These are phyloP conservation scores for Hypercompe scribonia DNA, from an alignment of 2,888 invertebrate genomes.

Conservation along the genomic window DNA sequence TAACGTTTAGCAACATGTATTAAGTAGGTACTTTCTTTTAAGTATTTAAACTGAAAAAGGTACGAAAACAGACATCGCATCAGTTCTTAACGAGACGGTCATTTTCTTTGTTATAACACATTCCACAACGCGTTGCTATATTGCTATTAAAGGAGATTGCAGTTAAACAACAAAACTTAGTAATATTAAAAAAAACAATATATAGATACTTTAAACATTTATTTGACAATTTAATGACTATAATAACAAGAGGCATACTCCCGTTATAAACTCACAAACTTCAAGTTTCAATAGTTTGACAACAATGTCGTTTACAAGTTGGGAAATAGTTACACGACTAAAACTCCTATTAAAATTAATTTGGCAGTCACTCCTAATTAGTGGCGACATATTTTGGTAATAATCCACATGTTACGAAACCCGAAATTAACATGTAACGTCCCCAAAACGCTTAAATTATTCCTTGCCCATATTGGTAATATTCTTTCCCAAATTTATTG, in stretches of 20 bases:
- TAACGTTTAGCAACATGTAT: too few species aligned
- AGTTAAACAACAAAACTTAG: too few species aligned
- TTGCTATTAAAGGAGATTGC: too few species aligned
- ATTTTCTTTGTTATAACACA: too few species aligned
- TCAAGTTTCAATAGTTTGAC: conserved; percentile 16
- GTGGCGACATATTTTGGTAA: conserved; percentile 34
- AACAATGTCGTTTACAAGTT: conserved; percentile 24
- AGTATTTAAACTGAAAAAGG: too few species aligned
- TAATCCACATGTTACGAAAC: conserved; percentile 7
- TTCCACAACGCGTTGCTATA: too few species aligned
- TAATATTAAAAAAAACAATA: conserved; percentile 29
- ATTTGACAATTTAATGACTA: conserved; percentile 57
- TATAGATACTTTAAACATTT: conserved; percentile 58
- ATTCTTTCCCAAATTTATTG: neutral
- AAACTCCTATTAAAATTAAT: conserved; percentile 46
- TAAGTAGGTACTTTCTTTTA: too few species aligned
- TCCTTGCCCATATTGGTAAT: neutral
- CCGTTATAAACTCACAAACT: conserved; percentile 25
- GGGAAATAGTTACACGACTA: conserved; percentile 37
- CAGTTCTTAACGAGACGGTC: too few species aligned
- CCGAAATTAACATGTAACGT: neutral
- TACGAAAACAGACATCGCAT: too few species aligned
- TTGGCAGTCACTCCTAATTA: conserved; percentile 55
- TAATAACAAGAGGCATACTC: conserved; percentile 42
- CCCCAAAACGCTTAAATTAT: neutral